Conservation (phyloP, 2,888 invertebrate genomes). For the Spodoptera littoralis region DNA sequence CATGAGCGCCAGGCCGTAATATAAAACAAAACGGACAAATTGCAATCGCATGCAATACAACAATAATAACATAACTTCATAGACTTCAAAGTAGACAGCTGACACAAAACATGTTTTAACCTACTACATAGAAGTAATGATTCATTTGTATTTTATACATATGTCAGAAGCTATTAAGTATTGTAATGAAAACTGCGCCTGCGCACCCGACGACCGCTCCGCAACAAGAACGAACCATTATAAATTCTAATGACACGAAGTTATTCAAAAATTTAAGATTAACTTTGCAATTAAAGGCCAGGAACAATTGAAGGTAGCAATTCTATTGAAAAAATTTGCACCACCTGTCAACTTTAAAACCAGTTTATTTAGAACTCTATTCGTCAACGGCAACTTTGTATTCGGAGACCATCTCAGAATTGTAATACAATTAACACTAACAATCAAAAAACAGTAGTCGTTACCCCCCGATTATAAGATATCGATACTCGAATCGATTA, state of each 20-base stretch:
- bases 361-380: conserved; percentile 40
- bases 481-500: conserved; percentile 68
- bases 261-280: conserved; percentile 63
- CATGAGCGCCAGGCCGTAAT: background rate
- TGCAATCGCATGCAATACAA: conserved; percentile 3
- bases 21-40: conserved; percentile 14
- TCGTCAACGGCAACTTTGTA: conserved; percentile 3
- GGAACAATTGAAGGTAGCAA: conserved; percentile 64
- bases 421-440: conserved; percentile 45
- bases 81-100: conserved; percentile 25
- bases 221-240: conserved; percentile 48
- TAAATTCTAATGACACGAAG: conserved; percentile 55
- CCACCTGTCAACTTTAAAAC: conserved; percentile 60
- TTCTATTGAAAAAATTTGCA: conserved; percentile 43
- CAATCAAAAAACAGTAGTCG: conserved; percentile 56
- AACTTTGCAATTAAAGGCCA: conserved; percentile 60
- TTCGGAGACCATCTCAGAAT: conserved; percentile 44
- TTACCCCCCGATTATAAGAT: conserved; percentile 66
- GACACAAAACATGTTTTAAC: conserved; percentile 23
- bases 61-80: conserved; percentile 26
- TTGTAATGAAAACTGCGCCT: conserved; percentile 42
- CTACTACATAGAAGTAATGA: conserved; percentile 29
- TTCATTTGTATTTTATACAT: conserved; percentile 44
- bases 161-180: conserved; percentile 32
- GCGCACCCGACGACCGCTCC: conserved; percentile 1